Evolutionary conservation across 2,797 vertebrate genomes (phyloP).

Genomic region (Sciurus carolinensis): DNA sequence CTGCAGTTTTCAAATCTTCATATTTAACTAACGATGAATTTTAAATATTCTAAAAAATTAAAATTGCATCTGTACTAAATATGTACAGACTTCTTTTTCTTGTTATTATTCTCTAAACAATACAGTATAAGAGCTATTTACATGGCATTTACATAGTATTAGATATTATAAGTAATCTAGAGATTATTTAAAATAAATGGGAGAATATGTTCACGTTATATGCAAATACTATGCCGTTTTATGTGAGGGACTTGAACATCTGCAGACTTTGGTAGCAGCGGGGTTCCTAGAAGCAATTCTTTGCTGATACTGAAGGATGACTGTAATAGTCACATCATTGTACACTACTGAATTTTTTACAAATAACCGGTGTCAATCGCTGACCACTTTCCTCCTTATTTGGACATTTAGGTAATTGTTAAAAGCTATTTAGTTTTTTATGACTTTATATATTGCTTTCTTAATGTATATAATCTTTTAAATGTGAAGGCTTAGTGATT

Average conservation of each 20-base stretch:
- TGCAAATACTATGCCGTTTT: background rate
- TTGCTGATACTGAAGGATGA: background rate
- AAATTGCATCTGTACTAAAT: background rate
- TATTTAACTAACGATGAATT: background rate
- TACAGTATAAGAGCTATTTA: background rate
- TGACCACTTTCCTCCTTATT: conserved; percentile 42
- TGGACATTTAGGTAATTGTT: conserved; percentile 33
- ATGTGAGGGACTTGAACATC: background rate
- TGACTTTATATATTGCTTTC: conserved; percentile 38
- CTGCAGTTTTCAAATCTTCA: background rate
- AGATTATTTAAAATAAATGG: background rate
- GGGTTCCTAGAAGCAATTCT: background rate
- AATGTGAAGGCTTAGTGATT: conserved; percentile 16
- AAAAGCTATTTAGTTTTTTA: conserved; percentile 43
- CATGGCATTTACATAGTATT: background rate
- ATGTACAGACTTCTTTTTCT: background rate
- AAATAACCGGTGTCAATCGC: background rate
- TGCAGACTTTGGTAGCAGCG: background rate
- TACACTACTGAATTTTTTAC: conserved; percentile 2
- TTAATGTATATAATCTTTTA: conserved; percentile 16
- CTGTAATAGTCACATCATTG: background rate
- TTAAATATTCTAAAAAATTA: background rate
- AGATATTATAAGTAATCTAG: background rate
- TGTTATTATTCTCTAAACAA: background rate
- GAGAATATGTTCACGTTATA: background rate